Evolutionary conservation across 1,140 invertebrate genomes (phyloP), one percentile per base, ranked within the genome.

Genomic region (Diorhabda carinulata): DNA sequence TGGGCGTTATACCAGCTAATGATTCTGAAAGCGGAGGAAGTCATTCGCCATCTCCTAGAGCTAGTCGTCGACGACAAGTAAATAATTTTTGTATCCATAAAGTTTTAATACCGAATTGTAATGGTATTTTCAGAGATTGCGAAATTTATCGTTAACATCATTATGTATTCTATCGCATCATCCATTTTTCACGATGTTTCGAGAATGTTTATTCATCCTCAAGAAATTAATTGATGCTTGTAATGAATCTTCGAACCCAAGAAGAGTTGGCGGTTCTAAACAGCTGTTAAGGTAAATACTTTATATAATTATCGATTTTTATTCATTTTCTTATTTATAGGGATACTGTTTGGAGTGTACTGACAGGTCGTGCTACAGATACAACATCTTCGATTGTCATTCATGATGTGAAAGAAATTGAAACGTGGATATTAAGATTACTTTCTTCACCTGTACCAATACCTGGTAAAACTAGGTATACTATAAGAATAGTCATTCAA

Each of bases 161-260:
- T 84, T 99, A 63, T 99, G 98, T 84, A 91, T 99, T 74, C 88
- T 99, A 57, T 98, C 96, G 71, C 98, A 99, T 87, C 98, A 99
- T 87, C 97, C 97, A 52, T 99, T 99, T 83, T 98, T 99, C 82
- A 93, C 96, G 58, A 96, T 92, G 78, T 99, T 99, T 86, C 91
- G 97, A 68, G 95, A 99, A 84, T 98, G 97, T 85, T 88, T 99
- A 70, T 95, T 94, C 83, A 92, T 98, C 77, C 85, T 99, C 73
- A 95, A 96, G 81, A 94, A 92, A 79, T 85, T 99, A 67, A 97
- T 99, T 77, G 96, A 99, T 84, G 94, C 95, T 61, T 98, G 96
- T 83, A 96, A 97, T 83, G 95, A 98, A 84, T 93, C 92, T 78
- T 93, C 92, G 59, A 89, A 92, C 78, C 92, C 92, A 44, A 87